A percentile compares a stretch with the other conserved stretches of the same genome.
phyloP scores from a whole-genome alignment of 2,888 invertebrate species.

The Watsonalla cultraria region DNA sequence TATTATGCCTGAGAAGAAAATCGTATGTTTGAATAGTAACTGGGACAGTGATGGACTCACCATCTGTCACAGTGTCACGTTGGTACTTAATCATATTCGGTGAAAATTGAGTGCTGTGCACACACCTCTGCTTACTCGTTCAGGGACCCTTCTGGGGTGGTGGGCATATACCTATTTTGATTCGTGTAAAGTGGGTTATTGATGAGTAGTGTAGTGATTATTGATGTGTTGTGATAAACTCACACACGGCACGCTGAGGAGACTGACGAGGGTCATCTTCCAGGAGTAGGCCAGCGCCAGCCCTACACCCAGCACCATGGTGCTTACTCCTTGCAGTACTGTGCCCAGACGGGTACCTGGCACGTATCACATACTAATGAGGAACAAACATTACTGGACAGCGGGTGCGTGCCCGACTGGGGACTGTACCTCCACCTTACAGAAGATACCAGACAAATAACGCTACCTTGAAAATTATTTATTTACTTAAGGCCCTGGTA shows the following conservation, averaged over 20 bases:
- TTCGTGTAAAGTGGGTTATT: not conserved
- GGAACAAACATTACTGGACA: not conserved
- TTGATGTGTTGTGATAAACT: slow-evolving; percentile 23
- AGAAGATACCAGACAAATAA: no score
- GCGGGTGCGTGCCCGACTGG: not conserved
- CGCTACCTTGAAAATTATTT: no score
- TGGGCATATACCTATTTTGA: no score
- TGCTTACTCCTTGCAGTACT: slow-evolving; percentile 79
- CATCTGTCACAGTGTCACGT: no score
- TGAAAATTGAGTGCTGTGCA: no score
- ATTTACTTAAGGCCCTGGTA: no score
- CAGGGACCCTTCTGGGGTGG: no score
- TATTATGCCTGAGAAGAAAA: no score
- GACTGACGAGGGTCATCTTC: slow-evolving; percentile 81
- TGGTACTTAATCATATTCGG: no score
- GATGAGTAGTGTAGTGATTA: not conserved
- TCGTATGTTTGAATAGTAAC: not conserved
- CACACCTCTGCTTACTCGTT: no score
- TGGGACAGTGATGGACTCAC: no score
- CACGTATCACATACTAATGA: not conserved
- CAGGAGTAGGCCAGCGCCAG: slow-evolving; percentile 78
- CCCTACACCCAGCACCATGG: slow-evolving; percentile 76
- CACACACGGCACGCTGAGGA: slow-evolving; percentile 79
- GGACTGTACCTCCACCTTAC: no score
- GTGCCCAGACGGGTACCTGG: slow-evolving; percentile 78